Evolutionary conservation across 2,888 invertebrate species (phyloP), one percentile per base, ranked within the genome.

Genomic region (Cyrtodaria siliqua): DNA sequence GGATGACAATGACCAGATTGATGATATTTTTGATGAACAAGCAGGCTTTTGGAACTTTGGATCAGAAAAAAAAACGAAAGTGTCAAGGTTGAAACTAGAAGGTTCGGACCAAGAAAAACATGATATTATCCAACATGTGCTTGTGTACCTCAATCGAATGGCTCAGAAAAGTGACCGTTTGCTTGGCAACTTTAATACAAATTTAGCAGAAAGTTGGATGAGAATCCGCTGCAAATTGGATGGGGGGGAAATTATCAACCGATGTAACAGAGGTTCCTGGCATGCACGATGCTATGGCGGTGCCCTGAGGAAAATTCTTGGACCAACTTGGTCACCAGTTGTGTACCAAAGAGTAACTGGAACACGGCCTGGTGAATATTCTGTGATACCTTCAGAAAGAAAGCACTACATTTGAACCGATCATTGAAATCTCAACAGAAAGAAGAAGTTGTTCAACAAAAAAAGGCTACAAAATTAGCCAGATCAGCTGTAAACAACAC

Each of bases 251-350:
- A 20, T 44, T 3, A 44, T 9, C 3, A 44, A 44, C 20, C 4
- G 44, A 16, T 75, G 78, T 55, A 53, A 71, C 20, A 0, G 74
- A 18, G 76, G 76, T 2, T 77, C 83, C 12, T 84, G 79, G 77
- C 69, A 78, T 6, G 44, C 44, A 6, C 6, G 44, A 16, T 44
- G 44, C 6, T 44, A 44, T 16, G 44, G 44, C 20, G 44, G n/a
- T 9, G 44, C 44, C 4, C 16, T 44, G 20, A 6, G 44, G 3
- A 44, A 44, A 29, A 44, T 9, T 6, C n/a, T 18, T 44, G 4
- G 44, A 44, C 20, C 20, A 9, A 16, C 16, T 18, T 16, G 44
- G 44, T 44, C 44, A 44, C 16, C 16, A 18, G 20, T 44, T 44
- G 20, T 9, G 4, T 16, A 6, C 57, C 67, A 1, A 50, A 80